A percentile compares a stretch with the other conserved stretches of the same genome.
Conservation (phyloP, 2,113 vertebrate genomes). For the Natator depressus region DNA sequence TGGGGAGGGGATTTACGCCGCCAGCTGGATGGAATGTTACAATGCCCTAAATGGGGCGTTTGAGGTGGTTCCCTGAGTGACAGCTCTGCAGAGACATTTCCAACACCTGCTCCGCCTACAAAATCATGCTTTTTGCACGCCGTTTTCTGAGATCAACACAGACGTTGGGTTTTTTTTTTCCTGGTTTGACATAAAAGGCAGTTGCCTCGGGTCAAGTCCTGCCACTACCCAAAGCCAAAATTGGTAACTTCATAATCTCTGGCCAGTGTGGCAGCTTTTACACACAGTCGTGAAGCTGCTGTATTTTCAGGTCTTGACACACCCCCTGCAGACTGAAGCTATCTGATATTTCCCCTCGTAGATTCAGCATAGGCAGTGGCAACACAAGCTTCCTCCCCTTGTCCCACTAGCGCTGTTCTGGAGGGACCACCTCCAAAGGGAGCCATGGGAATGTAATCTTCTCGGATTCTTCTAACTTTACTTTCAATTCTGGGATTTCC, state of each 20-base stretch:
- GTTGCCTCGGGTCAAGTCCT: neutral
- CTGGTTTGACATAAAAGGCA: neutral
- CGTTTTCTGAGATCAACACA: neutral
- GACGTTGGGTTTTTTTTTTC: neutral
- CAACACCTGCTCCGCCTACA: neutral
- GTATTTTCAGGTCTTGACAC: neutral
- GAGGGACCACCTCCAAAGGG: neutral
- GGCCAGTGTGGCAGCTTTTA: neutral
- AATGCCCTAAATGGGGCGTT: neutral
- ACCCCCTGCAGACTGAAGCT: neutral
- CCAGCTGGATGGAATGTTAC: neutral
- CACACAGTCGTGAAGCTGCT: neutral
- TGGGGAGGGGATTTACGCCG: neutral
- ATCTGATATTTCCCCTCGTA: neutral
- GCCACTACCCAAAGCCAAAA: neutral
- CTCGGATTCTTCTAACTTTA: neutral
- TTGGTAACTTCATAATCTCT: neutral
- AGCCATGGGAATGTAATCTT: neutral
- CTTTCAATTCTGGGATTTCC: neutral
- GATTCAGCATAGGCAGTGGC: neutral
- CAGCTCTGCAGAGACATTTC: neutral
- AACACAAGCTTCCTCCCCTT: neutral
- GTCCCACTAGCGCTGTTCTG: neutral
- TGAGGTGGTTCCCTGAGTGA: neutral
- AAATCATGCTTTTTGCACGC: neutral